These are phyloP conservation scores for Microchrysa polita DNA, from an alignment of 2,888 invertebrate species.

Conservation along the genomic window DNA sequence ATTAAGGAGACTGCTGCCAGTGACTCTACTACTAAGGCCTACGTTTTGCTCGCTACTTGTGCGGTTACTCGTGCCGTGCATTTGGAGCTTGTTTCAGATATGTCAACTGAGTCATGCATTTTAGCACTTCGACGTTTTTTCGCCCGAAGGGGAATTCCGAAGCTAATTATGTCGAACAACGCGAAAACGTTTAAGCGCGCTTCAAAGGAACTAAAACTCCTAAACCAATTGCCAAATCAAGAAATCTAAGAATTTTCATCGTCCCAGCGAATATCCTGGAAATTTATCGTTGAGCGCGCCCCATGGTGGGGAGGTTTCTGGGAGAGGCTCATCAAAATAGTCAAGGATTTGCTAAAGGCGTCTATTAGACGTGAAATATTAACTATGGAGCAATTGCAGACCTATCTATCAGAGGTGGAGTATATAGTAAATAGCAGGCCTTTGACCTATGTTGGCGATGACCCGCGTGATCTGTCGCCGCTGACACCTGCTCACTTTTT, in stretches of 20 bases:
- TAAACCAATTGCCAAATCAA: too few species aligned
- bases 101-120: conserved; percentile 36
- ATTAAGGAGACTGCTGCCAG: too few species aligned
- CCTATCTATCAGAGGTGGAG: not conserved
- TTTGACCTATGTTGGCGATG: conserved; percentile 25
- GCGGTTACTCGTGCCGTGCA: conserved; percentile 18
- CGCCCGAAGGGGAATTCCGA: conserved; percentile 29
- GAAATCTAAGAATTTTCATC: too few species aligned
- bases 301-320: too few species aligned
- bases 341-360: too few species aligned
- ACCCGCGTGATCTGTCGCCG: conserved; percentile 46
- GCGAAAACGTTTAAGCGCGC: not conserved
- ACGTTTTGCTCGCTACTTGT: too few species aligned
- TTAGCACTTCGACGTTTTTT: conserved; percentile 39
- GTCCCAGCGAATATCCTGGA: too few species aligned
- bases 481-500: not conserved
- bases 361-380: not conserved
- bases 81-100: conserved; percentile 22
- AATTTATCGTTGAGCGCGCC: too few species aligned
- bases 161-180: conserved; percentile 5
- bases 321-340: too few species aligned
- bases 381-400: not conserved
- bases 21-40: too few species aligned
- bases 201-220: too few species aligned
- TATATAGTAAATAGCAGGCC: not conserved